These are phyloP conservation scores for Scyliorhinus canicula DNA, from an alignment of 2,797 vertebrate genomes.

Conservation along the genomic window DNA sequence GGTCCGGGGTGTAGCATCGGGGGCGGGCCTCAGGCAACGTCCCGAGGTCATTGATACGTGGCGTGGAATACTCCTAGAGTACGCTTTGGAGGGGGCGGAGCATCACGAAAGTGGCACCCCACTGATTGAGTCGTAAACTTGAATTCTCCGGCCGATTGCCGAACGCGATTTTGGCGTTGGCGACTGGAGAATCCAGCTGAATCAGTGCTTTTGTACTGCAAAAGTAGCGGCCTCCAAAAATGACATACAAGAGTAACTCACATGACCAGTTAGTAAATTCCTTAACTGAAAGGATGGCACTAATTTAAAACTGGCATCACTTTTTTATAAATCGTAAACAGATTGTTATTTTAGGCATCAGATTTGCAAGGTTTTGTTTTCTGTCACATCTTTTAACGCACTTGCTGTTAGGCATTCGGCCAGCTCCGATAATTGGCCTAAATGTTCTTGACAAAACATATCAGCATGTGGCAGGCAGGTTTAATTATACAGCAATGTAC, in stretches of 20 bases:
- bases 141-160: too few species aligned
- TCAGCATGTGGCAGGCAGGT: not conserved
- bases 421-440: not conserved
- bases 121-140: too few species aligned
- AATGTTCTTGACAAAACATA: not conserved
- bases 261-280: not conserved
- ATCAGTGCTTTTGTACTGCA: not conserved
- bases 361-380: not conserved
- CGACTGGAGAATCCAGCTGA: too few species aligned
- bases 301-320: not conserved
- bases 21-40: too few species aligned
- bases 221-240: not conserved
- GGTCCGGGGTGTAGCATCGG: too few species aligned
- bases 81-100: too few species aligned
- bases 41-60: too few species aligned
- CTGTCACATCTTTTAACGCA: not conserved
- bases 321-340: not conserved
- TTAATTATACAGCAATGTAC: not conserved
- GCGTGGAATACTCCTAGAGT: too few species aligned
- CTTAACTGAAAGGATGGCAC: not conserved
- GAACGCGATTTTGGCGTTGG: too few species aligned
- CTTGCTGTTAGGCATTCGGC: not conserved
- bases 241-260: not conserved
- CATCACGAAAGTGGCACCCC: too few species aligned
- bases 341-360: not conserved